A percentile compares a stretch with the other conserved stretches of the same genome.
These are phyloP conservation scores for Tetramorium bicarinatum DNA, from an alignment of 2,888 invertebrate genomes.

Conservation along the genomic window DNA sequence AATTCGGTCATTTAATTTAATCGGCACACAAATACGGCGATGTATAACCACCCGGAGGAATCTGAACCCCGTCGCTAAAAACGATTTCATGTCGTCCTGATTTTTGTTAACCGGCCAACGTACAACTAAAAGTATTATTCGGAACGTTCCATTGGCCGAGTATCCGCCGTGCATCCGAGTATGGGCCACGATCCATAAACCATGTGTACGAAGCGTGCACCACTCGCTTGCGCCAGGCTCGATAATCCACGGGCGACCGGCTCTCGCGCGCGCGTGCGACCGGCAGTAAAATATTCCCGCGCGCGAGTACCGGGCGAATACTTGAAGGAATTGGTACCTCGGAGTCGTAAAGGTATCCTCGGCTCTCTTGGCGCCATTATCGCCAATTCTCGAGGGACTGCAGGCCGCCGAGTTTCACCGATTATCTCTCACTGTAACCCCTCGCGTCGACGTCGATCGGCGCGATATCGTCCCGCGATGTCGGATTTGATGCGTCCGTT, in stretches of 20 bases:
- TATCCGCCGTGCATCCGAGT: constrained; percentile 78
- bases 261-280: constrained; percentile 45
- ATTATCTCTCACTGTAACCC: constrained; percentile 40
- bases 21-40: background rate
- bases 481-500: constrained; percentile 26
- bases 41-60: background rate
- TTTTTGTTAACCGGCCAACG: constrained; percentile 67
- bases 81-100: constrained; percentile 37
- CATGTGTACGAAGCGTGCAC: constrained; percentile 76
- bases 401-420: constrained; percentile 44
- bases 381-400: constrained; percentile 11
- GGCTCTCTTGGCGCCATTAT: constrained; percentile 9
- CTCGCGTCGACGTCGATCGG: background rate
- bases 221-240: constrained; percentile 61
- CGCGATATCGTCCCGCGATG: background rate
- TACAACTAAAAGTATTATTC: constrained; percentile 83
- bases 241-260: constrained; percentile 69
- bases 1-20: background rate
- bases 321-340: constrained; percentile 29
- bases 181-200: constrained; percentile 82
- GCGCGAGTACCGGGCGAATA: background rate
- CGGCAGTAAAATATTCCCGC: constrained; percentile 54
- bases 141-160: constrained; percentile 86
- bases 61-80: constrained; percentile 14
- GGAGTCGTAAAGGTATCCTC: constrained; percentile 31